Percentiles rank a stretch among this genome's conserved stretches.
phyloP scores from a whole-genome alignment of 2,797 vertebrate genomes.

The Peromyscus aztecus region DNA sequence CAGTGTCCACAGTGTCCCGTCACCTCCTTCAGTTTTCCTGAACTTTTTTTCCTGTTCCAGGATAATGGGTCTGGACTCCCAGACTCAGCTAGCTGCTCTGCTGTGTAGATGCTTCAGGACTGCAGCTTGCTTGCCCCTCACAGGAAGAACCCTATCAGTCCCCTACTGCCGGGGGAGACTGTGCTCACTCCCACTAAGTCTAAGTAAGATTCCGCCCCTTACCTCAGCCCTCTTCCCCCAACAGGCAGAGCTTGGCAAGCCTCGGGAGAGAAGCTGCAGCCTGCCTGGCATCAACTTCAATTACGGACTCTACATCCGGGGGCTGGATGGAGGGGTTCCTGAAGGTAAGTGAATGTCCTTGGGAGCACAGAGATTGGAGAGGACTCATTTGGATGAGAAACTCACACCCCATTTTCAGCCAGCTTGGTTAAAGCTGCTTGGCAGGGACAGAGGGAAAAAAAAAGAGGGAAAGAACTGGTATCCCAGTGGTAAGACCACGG shows the following conservation, averaged over 20 bases:
- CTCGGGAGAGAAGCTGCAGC: constrained; percentile 86
- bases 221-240: neutral
- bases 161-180: neutral
- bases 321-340: constrained; percentile 90
- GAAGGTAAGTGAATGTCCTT: constrained; percentile 86
- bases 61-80: neutral
- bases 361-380: neutral
- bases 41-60: accelerated
- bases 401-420: neutral
- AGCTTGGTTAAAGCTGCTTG: neutral
- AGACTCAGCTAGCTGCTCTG: neutral
- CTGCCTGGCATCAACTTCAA: constrained; percentile 90
- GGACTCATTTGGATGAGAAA: neutral
- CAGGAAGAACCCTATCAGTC: accelerated
- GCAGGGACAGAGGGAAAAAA: neutral
- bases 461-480: neutral
- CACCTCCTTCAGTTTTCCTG: neutral
- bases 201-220: neutral
- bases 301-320: constrained; percentile 86
- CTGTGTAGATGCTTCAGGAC: neutral
- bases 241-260: constrained; percentile 90
- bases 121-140: neutral
- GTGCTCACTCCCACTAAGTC: neutral
- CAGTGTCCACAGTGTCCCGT: too few relatives aligned
- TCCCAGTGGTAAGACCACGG: neutral